Percentiles rank a stretch among this genome's conserved stretches.
Conservation (phyloP, 2,888 invertebrate species). For the Sphaerophoria rueppellii region DNA sequence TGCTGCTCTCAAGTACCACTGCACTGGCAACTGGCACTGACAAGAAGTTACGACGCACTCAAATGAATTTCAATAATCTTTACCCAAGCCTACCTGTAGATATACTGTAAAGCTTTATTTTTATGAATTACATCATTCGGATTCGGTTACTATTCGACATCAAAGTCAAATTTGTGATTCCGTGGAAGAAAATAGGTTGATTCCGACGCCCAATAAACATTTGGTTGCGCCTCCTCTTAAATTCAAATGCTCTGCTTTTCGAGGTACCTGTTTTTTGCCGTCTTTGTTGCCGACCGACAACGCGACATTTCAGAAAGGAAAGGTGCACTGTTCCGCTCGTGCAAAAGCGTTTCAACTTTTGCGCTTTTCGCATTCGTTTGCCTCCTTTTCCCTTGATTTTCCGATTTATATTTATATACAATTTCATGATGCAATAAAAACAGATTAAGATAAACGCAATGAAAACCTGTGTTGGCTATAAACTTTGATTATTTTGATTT, state of each 20-base stretch:
- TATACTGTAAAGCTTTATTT: constrained; percentile 41
- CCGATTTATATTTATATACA: not conserved
- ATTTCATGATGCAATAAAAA: constrained; percentile 43
- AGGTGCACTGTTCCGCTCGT: constrained; percentile 17
- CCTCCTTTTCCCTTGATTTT: not conserved
- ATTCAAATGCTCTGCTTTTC: not conserved
- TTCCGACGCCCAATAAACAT: constrained; percentile 44
- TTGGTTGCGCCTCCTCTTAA: constrained; percentile 25
- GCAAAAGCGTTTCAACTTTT: constrained; percentile 36
- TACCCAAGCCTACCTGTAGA: constrained; percentile 11
- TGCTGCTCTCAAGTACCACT: not conserved
- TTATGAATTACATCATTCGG: constrained; percentile 58
- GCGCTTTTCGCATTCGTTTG: not conserved
- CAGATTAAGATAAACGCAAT: constrained; percentile 38
- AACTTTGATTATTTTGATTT: constrained; percentile 30
- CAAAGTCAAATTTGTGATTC: constrained; percentile 13
- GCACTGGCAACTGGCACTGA: constrained; percentile 10
- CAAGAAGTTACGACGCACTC: constrained; percentile 40
- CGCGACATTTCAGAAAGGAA: constrained; percentile 16
- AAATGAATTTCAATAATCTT: constrained; percentile 32
- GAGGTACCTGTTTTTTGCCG: constrained; percentile 13
- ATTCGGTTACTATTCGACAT: constrained; percentile 12
- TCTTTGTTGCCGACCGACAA: not conserved
- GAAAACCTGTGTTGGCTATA: constrained; percentile 45
- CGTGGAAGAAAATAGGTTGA: constrained; percentile 12